These are phyloP conservation scores for Petrocephalus sullivani DNA, from an alignment of 2,797 vertebrate species.

Conservation along the genomic window DNA sequence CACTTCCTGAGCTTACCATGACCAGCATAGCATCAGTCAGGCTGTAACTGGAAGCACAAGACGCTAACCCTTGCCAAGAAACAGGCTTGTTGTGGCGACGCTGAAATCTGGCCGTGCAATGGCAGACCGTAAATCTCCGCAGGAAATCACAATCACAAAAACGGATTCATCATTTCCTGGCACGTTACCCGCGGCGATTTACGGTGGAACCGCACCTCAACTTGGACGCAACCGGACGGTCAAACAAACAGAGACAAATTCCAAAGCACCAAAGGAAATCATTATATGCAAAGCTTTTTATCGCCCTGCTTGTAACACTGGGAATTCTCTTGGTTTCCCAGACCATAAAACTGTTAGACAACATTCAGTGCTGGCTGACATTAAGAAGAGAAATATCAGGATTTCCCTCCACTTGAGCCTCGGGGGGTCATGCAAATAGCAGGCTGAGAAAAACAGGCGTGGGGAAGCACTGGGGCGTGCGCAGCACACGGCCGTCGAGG, in stretches of 20 bases:
- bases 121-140: background rate
- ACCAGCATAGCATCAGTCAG: background rate
- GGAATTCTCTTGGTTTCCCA: background rate
- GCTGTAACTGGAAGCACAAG: background rate
- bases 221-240: background rate
- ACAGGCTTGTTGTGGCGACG: background rate
- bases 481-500: background rate
- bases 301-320: background rate
- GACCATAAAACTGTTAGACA: constrained; percentile 8
- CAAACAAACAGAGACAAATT: background rate
- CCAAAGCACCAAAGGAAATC: background rate
- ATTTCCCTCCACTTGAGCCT: background rate
- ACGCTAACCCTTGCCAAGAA: background rate
- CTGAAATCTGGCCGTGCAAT: background rate
- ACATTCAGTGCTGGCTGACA: background rate
- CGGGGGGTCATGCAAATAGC: background rate
- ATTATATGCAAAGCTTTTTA: background rate
- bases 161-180: background rate
- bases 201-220: background rate
- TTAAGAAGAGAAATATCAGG: background rate
- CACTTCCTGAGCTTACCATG: background rate
- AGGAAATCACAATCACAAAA: constrained; percentile 11
- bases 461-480: background rate
- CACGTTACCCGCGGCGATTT: background rate
- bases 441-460: background rate